These are phyloP conservation scores for Rhabdornis inornatus DNA, from an alignment of 2,113 vertebrate genomes.

Conservation along the genomic window DNA sequence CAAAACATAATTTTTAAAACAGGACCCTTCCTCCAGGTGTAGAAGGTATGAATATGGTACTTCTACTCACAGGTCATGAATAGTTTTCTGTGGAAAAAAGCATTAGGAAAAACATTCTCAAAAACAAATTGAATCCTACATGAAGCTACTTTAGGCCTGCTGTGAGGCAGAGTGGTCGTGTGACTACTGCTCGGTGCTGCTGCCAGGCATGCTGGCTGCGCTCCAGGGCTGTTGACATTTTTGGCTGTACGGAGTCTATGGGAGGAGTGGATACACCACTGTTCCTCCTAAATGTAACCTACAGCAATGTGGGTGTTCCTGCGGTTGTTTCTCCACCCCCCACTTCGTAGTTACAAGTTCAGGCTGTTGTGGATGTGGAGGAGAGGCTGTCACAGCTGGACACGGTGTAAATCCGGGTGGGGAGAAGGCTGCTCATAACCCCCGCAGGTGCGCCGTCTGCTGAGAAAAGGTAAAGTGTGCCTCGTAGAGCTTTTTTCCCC, in stretches of 20 bases:
- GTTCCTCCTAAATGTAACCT: not conserved
- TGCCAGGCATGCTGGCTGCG: not conserved
- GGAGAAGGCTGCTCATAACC: accelerated
- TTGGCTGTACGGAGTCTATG: accelerated
- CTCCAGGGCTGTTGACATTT: not conserved
- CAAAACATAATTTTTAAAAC: not conserved
- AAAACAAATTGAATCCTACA: accelerated
- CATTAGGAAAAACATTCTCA: not conserved
- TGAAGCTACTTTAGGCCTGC: accelerated
- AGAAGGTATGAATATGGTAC: not conserved
- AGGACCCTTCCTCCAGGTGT: accelerated
- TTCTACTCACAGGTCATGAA: accelerated
- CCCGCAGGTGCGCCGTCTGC: accelerated
- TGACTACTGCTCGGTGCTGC: accelerated
- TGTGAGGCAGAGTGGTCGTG: too few species aligned
- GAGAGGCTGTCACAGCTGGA: not conserved
- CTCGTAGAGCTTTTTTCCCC: accelerated
- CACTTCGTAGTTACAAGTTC: accelerated
- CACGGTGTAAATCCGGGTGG: accelerated
- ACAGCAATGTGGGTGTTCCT: not conserved
- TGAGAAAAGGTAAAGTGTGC: not conserved
- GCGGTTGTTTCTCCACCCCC: not conserved
- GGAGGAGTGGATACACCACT: accelerated
- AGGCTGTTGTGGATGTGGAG: not conserved
- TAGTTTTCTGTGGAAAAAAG: not conserved